Evolutionary conservation across 2,888 invertebrate genomes (phyloP), one percentile per base, ranked within the genome.

Genomic region (Metallyticus violacea): DNA sequence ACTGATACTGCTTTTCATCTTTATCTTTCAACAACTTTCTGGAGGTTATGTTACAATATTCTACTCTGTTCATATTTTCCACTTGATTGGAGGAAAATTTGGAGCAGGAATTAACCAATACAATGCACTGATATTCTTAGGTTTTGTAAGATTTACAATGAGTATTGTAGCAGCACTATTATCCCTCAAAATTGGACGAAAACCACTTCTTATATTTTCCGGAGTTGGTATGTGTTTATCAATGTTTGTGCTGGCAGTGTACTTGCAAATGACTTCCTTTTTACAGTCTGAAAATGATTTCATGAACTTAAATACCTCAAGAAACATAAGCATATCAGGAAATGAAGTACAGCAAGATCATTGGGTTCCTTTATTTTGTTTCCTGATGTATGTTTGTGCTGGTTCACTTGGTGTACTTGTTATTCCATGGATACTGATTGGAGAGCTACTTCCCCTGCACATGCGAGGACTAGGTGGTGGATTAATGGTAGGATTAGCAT

Each of bases 371-470:
- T 89, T 94, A 22, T 89, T 92, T 4, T 92, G 93, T 82, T 90
- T 94, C 7, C 90, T 94, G 26, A 91, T 92, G 6, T 94, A 93
- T 90, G 93, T 94, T 6, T 92, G 92, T 87, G 92, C 92, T 88
- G 93, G 93, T 88, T 92, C 93, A 0, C 88, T 94, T 7, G 94
- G 94, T 0, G 92, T 93, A 89, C 90, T 93, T 85, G 93, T 93
- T 7, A 93, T 94, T 86, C 94, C 94, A 1, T 94, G 94, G 94
- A 93, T 94, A 4, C 89, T 94, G 28, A 93, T 93, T 27, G 91
- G 92, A 6, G 94, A 94, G 90, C 89, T 94, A 9, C 89, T 94
- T 62, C 93, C 94, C 1, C 92, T 93, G 15, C 92, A 92, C 87
- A 92, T 93, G 2, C 91, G 93, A 85, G 94, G 93, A 0, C 91